Evolutionary conservation across 2,113 vertebrate species (phyloP), one percentile per base, ranked within the genome.

Genomic region (Sardina pilchardus): DNA sequence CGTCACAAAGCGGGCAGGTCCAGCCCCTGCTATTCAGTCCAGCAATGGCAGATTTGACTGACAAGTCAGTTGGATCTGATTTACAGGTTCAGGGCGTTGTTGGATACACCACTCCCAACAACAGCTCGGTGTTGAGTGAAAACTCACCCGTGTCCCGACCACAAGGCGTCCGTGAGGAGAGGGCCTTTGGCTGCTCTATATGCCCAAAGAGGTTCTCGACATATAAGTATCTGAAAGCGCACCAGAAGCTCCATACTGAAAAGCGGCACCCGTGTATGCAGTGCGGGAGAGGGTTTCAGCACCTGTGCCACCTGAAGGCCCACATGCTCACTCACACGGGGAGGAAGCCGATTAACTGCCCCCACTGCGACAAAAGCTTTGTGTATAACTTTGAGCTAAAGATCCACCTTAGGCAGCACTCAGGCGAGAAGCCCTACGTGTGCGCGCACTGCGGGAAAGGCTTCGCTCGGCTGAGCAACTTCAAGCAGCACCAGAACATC

Each of bases 401-500:
- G 82, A 87, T 84, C 30, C 89, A 90, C 59, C 85, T 82, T 56
- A 82, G 81, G 24, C 88, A 90, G 42, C 89, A 90, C 39, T 86
- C 86, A 1, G 88, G 87, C 30, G 89, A 85, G 53, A 84, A 88
- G 43, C 88, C 89, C 21, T 86, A 90, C 39, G 9, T 86, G 83
- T 90, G 89, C 83, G 42, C 82, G 0, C 75, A 86, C 83, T 90
- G 89, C 4, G 89, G 89, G 83, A 90, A 90, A 84, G 88, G 81
- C 80, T 90, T 90, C 78, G 83, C 89, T 7, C 85, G 89, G 50
- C 84, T 86, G 59, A 89, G 88, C 86, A 90, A 89, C 84, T 89
- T 88, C 82, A 90, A 85, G 83, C 88, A 90, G 84, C 89, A 90
- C 71, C 89, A 87, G 86, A 90, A 89, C 88, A 90, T 90, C 63